Evolutionary conservation across 2,113 vertebrate species (phyloP), one percentile per base, ranked within the genome.

Genomic region (Crotophaga sulcirostris): DNA sequence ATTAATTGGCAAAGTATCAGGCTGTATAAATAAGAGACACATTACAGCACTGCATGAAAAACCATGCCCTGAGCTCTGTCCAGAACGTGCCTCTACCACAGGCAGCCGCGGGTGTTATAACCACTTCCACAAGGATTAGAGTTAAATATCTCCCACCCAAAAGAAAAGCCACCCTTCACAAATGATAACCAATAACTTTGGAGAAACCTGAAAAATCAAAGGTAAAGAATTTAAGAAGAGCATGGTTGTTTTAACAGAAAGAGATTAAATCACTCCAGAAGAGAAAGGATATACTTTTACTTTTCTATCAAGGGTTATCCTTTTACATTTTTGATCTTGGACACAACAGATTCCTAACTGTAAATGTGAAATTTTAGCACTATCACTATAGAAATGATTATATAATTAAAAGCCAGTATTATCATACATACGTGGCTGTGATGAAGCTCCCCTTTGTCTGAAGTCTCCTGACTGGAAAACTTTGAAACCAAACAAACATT

Each of bases 401-500:
- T 0, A 9, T 69, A 62, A 83, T 69, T 73, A 54, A 69, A 86
- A 94, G 88, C 82, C 72, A 88, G 82, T 83, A 83, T 29, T 42
- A 28, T 18, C 67, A 88, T 85, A 95, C 90, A 90, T 86, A 94
- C 68, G 33, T 90, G 93, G 93, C 92, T 90, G 64, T 70, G 90
- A 75, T 75, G 79, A 90, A 95, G 89, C 75, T 95, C 80, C 93
- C 79, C 90, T 92, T 93, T 95, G 78, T 85, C 82, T 94, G 79
- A 93, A 93, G 85, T 81, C 56, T 92, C 93, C 90, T 89, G 85
- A 88, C 85, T 56, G 69, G 81, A 87, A 95, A 95, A 81, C 88
- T 84, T 84, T 64, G 90, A 93, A 96, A 94, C 88, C 93, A 95
- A 95, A 87, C 69, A 95, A 86, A 91, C 69, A 90, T 94, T 78